phyloP scores from a whole-genome alignment of 2,888 invertebrate genomes.

The Stenurella melanura region DNA sequence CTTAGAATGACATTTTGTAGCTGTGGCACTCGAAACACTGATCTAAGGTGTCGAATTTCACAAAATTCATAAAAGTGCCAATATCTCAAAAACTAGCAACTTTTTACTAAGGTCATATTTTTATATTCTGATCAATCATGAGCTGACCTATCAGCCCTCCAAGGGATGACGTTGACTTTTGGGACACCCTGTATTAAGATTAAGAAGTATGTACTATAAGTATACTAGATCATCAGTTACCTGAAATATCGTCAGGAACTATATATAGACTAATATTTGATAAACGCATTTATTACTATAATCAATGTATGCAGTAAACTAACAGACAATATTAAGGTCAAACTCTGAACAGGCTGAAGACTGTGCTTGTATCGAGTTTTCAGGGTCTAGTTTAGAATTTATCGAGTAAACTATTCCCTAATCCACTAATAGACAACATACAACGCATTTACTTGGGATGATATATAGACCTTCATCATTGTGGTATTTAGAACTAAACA shows the following conservation, averaged over 20 bases:
- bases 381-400: constrained; percentile 24
- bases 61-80: too few relatives aligned
- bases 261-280: background rate
- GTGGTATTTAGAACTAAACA: constrained; percentile 37
- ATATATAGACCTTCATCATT: constrained; percentile 38
- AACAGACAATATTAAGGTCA: constrained; percentile 1
- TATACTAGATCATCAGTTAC: background rate
- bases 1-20: too few relatives aligned
- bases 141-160: too few relatives aligned
- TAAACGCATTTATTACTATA: background rate
- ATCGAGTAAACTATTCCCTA: constrained; percentile 33
- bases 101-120: too few relatives aligned
- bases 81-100: too few relatives aligned
- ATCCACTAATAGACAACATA: constrained; percentile 31
- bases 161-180: too few relatives aligned
- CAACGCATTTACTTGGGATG: constrained; percentile 37
- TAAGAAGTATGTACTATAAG: too few relatives aligned
- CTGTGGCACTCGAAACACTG: too few relatives aligned
- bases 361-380: constrained; percentile 23
- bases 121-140: too few relatives aligned
- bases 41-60: too few relatives aligned
- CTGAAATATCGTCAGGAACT: background rate
- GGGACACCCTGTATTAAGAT: too few relatives aligned
- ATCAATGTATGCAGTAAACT: constrained; percentile 8
- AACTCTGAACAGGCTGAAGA: constrained; percentile 8